Evolutionary conservation across 2,888 invertebrate species (phyloP).

Genomic region (Stenotaenia linearis): DNA sequence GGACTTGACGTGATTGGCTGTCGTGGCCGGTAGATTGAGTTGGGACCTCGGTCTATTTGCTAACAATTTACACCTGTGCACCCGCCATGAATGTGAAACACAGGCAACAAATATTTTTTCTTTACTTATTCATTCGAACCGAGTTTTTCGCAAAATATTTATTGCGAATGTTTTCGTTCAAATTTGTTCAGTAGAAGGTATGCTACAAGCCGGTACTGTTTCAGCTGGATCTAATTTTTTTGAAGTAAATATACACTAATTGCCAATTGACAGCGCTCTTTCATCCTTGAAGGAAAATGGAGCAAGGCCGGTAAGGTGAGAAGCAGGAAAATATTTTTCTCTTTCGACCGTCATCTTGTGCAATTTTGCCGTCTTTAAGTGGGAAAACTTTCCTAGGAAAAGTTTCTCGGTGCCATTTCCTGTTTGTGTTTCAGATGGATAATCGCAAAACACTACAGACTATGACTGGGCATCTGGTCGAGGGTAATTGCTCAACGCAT

Average conservation of each 20-base stretch:
- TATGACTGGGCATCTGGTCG: not conserved
- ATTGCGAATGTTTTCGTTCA: too few species aligned
- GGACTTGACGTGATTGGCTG: conserved; percentile 1
- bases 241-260: too few species aligned
- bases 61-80: not conserved
- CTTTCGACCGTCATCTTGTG: not conserved
- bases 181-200: too few species aligned
- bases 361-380: not conserved
- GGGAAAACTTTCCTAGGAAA: not conserved
- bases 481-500: conserved; percentile 5
- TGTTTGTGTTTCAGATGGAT: not conserved
- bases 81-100: not conserved
- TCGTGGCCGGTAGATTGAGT: conserved; percentile 1
- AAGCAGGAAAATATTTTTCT: not conserved
- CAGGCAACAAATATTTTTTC: not conserved
- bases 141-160: too few species aligned
- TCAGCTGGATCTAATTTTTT: too few species aligned
- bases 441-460: not conserved
- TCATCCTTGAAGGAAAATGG: not conserved
- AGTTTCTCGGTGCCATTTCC: not conserved
- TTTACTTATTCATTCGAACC: too few species aligned
- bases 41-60: not conserved
- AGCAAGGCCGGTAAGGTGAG: not conserved
- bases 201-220: too few species aligned
- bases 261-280: too few species aligned